Base-by-base conservation (phyloP, 2,888 invertebrate genomes). In the Rugalucina vietnamica region DNA sequence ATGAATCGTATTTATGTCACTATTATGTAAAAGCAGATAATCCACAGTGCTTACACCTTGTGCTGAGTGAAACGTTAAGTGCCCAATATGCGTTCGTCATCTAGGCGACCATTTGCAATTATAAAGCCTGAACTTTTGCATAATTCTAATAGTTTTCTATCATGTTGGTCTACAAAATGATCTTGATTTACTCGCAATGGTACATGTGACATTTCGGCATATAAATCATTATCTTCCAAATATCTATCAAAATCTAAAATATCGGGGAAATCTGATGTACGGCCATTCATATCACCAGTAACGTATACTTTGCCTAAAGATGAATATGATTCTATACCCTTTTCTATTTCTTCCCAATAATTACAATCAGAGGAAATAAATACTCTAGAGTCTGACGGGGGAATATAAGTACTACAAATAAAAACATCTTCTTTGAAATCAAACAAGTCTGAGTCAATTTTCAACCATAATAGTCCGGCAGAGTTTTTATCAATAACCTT, bases 401-500 rank as follows among this genome's bases (percentile, higher is more conserved):
- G 69, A 14, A 69, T 69, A 24, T 69, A 69, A 10, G n/a, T 32
- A 29, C n/a, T 10, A 36, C 69, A 69, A 27, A n/a, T n/a, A 49
- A 12, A 60, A n/a, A 60, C n/a, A 29, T 60, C 60, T n/a, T 60
- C 24, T 14, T 60, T 60, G n/a, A n/a, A 60, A 12, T 8, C 8
- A 27, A 60, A 60, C 60, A 60, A n/a, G 8, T 60, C 60, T 12
- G 24, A 29, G 8, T 8, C 8, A 8, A 60, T 8, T 60, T 29
- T 60, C 12, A 60, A 8, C 60, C 60, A 60, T 27, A 60, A 27
- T 27, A 60, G 8, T 12, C n/a, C 60, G 12, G 12, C 8, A 27
- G n/a, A n/a, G 29, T 60, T n/a, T 65, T 76, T 76, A 12, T 65
- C 60, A 12, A 76, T 29, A 24, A 76, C 39, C 43, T 57, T n/a